Conservation (phyloP, 2,113 vertebrate species). For the Pongo abelii region DNA sequence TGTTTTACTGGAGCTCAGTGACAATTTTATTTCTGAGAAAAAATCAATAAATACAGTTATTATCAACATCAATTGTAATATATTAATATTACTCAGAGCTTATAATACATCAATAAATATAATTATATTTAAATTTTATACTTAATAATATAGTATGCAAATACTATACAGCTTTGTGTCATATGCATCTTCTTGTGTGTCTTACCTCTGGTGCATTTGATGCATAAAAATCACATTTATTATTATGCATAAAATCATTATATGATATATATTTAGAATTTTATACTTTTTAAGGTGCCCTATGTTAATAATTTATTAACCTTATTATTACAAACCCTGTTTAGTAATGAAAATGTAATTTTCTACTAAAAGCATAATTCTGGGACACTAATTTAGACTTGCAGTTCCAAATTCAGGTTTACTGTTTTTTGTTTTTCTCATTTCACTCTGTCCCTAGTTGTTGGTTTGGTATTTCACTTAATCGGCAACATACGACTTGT, state of each 20-base stretch:
- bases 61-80: not conserved
- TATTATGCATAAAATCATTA: not conserved
- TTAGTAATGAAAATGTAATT: not conserved
- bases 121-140: not conserved
- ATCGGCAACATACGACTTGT: not conserved
- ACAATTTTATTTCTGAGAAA: not conserved
- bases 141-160: not conserved
- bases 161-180: not conserved
- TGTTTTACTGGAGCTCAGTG: not conserved
- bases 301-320: not conserved
- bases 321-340: not conserved
- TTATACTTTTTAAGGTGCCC: not conserved
- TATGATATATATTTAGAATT: not conserved
- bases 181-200: not conserved
- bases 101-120: not conserved
- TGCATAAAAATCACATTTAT: not conserved
- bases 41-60: not conserved
- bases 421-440: not conserved
- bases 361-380: not conserved
- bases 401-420: not conserved
- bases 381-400: not conserved
- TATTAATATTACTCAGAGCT: not conserved
- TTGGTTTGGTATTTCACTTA: not conserved
- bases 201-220: not conserved
- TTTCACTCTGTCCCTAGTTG: not conserved